phyloP scores from a whole-genome alignment of 2,113 vertebrate genomes.

The Alligator mississippiensis region DNA sequence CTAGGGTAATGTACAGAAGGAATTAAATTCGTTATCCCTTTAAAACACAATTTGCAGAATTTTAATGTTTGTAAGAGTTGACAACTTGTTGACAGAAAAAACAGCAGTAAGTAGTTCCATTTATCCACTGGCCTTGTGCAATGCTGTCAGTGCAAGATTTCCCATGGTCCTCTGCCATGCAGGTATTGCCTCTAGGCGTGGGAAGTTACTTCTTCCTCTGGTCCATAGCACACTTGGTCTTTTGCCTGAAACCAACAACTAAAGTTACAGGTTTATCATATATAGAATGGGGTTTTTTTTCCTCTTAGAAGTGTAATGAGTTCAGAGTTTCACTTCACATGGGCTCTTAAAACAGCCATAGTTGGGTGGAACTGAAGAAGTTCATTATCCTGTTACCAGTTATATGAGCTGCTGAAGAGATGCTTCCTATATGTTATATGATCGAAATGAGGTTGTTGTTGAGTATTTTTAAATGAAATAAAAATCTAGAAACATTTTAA shows the following conservation, averaged over 20 bases:
- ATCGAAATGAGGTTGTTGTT: constrained; percentile 47
- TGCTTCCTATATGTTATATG: neutral
- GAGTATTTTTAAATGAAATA: constrained; percentile 67
- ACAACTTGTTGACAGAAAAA: rapidly evolving
- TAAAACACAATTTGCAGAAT: neutral
- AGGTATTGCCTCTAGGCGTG: no score
- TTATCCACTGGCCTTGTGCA: neutral
- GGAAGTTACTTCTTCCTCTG: neutral
- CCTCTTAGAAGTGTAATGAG: neutral
- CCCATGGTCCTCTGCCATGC: rapidly evolving
- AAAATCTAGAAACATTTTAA: constrained; percentile 69
- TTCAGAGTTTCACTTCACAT: rapidly evolving
- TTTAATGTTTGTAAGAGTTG: neutral
- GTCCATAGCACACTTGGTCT: neutral
- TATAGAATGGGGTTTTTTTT: neutral
- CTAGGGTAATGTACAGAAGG: neutral
- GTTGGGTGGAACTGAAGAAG: neutral
- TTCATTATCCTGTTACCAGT: neutral
- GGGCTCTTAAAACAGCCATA: neutral
- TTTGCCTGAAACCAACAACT: rapidly evolving
- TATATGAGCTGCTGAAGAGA: neutral
- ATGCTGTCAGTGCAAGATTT: neutral
- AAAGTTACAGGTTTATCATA: neutral
- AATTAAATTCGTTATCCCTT: neutral
- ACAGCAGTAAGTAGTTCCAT: neutral